These are phyloP conservation scores for Dexiosoma caninum DNA, from an alignment of 2,888 invertebrate species.

Conservation along the genomic window DNA sequence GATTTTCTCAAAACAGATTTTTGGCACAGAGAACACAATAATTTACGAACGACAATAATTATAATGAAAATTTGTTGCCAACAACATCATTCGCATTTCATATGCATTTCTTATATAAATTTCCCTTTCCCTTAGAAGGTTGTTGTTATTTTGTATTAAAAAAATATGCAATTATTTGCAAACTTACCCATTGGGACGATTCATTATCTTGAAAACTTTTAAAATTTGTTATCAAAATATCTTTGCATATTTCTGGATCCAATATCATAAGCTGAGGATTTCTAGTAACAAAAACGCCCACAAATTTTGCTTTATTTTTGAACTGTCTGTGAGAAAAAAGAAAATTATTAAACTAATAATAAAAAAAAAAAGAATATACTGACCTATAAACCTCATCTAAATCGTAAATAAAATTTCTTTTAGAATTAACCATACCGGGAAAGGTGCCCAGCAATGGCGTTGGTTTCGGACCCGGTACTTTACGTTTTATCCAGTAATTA, in stretches of 20 bases:
- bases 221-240: slow-evolving; percentile 77
- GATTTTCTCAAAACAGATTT: too few relatives aligned
- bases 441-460: slow-evolving; percentile 73
- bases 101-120: too few relatives aligned
- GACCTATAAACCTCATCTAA: slow-evolving; percentile 77
- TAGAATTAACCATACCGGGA: slow-evolving; percentile 68
- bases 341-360: neutral
- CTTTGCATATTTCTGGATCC: slow-evolving; percentile 75
- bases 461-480: slow-evolving; percentile 73
- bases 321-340: slow-evolving; percentile 64
- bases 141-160: too few relatives aligned
- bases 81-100: too few relatives aligned
- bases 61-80: too few relatives aligned
- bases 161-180: neutral
- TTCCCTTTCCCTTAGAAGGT: too few relatives aligned
- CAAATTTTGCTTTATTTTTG: slow-evolving; percentile 67
- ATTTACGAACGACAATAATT: too few relatives aligned
- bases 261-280: slow-evolving; percentile 75
- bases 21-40: too few relatives aligned
- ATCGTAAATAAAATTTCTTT: slow-evolving; percentile 73
- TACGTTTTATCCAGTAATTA: slow-evolving; percentile 74
- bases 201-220: slow-evolving; percentile 73
- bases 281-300: slow-evolving; percentile 76
- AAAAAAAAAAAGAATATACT: neutral
- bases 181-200: slow-evolving; percentile 66